Conservation (phyloP, 1,140 invertebrate genomes). For the Bradysia coprophila region DNA sequence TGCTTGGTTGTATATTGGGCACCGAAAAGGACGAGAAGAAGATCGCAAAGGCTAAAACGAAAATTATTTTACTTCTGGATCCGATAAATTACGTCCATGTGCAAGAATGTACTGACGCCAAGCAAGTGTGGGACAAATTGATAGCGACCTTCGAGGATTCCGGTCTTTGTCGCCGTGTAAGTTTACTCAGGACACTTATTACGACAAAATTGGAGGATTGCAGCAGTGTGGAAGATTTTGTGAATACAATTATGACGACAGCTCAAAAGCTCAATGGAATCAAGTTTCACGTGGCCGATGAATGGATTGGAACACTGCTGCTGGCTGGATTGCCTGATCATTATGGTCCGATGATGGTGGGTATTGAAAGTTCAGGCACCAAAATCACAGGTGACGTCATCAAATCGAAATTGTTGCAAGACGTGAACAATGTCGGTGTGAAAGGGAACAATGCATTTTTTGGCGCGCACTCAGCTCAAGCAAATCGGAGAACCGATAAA, state of each 20-base stretch:
- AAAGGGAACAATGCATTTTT: not conserved
- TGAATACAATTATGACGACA: slow-evolving; percentile 16
- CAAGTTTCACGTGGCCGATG: slow-evolving; percentile 15
- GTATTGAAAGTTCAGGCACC: slow-evolving; percentile 13
- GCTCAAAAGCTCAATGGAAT: slow-evolving; percentile 15
- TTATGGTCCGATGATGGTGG: slow-evolving; percentile 25
- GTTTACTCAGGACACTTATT: slow-evolving; percentile 12
- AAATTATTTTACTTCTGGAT: slow-evolving; percentile 16
- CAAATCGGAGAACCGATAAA: slow-evolving; percentile 6
- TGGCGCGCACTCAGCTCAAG: not conserved
- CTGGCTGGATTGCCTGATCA: slow-evolving; percentile 17
- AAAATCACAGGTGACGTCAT: slow-evolving; percentile 17
- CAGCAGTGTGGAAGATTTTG: slow-evolving; percentile 15
- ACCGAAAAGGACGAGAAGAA: slow-evolving; percentile 9
- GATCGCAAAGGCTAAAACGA: slow-evolving; percentile 11
- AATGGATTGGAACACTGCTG: slow-evolving; percentile 18
- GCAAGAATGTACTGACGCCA: slow-evolving; percentile 7
- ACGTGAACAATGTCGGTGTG: slow-evolving; percentile 4
- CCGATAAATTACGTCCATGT: slow-evolving; percentile 14
- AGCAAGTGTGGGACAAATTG: slow-evolving; percentile 14
- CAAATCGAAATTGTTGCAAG: slow-evolving; percentile 22
- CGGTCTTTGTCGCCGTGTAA: slow-evolving; percentile 16
- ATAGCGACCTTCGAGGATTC: slow-evolving; percentile 15
- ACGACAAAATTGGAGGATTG: slow-evolving; percentile 13
- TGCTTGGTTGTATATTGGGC: slow-evolving; percentile 4